Conservation (phyloP, 2,113 vertebrate species). For the Dermatemys mawii region DNA sequence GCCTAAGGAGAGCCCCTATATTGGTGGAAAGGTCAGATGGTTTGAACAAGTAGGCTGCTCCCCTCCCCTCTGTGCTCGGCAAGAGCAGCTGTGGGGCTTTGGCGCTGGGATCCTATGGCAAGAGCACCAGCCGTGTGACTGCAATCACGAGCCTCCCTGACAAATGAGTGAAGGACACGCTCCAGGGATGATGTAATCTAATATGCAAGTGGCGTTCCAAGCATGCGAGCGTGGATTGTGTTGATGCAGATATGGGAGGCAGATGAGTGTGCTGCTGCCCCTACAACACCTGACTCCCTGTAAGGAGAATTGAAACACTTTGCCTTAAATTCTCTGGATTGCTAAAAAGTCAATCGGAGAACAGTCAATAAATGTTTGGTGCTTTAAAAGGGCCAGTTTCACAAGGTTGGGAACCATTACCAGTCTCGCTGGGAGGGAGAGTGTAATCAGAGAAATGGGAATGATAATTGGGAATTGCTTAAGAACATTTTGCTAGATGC, state of each 20-base stretch:
- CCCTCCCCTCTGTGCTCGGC: not conserved
- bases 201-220: not conserved
- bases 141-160: not conserved
- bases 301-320: not conserved
- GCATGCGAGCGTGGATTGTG: not conserved
- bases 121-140: not conserved
- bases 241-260: not conserved
- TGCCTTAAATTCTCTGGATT: too few relatives aligned
- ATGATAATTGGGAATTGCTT: not conserved
- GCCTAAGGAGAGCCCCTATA: not conserved
- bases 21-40: not conserved
- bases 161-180: not conserved
- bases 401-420: not conserved
- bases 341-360: too few relatives aligned
- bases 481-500: not conserved
- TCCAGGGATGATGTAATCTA: not conserved
- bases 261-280: not conserved
- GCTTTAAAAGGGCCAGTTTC: not conserved
- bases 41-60: fast-evolving
- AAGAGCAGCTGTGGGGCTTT: not conserved
- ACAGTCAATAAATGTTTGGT: not conserved
- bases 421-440: not conserved
- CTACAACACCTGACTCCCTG: not conserved
- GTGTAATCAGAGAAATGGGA: not conserved
- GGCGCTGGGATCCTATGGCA: not conserved